Base-by-base conservation (phyloP, 2,888 invertebrate genomes). In the Andrena chrysosceles region DNA sequence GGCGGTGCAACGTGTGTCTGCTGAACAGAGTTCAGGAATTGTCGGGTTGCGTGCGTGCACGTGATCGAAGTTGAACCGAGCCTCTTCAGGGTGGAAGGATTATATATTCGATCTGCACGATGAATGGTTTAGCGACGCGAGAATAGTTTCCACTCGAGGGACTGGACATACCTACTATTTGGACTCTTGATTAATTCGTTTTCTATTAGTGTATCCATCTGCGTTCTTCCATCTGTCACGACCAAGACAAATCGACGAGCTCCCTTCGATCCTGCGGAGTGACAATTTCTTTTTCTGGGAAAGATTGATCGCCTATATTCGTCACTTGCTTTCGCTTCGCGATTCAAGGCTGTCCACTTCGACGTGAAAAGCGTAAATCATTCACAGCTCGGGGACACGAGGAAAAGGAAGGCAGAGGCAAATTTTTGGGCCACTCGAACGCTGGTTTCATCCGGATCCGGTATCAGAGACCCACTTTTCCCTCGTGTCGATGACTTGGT, bases 271-370 rank as follows among this genome's bases (percentile, higher is more conserved):
- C 6, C 23, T 31, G 42, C 23, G 13, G n/a, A 42, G 33, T 16
- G 59, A 78, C 72, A 52, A 16, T 52, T 69, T 66, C 31, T 59
- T 13, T 6, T 5, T 16, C 16, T 6, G 0, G 4, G 2, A 48
- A n/a, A 42, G 74, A 82, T 82, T 54, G 79, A 78, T 74, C 79
- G 62, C 23, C 10, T 8, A 4, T 49, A 59, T 68, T 42, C 26
- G 23, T 69, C 63, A 64, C 42, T 62, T 35, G 5, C 20, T 48
- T 52, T 13, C 48, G 35, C 16, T 8, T 26, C 33, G 56, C 10
- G 31, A 31, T 13, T 29, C n/a, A 0, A 2, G 10, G 2, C 33
- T 20, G 52, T 31, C 56, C 2, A n/a, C 13, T 26, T 13, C 20
- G 23, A 6, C 16, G 8, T n/a, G 33, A 4, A n/a, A 7, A 23